These are phyloP conservation scores for Petaurus breviceps DNA, from an alignment of 2,113 vertebrate genomes.

Conservation along the genomic window DNA sequence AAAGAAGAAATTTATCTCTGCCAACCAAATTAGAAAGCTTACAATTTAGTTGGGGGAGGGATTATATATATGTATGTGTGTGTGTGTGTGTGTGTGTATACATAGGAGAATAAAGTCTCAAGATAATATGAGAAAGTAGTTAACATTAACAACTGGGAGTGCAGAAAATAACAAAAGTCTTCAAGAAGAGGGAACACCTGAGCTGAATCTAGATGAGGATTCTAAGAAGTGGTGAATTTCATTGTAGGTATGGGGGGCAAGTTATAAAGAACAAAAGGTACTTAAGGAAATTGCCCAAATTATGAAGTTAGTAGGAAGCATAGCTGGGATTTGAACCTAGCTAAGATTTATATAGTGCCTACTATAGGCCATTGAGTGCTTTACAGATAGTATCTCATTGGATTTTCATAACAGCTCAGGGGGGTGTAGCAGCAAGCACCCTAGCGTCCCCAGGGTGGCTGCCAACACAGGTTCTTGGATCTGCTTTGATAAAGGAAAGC, in stretches of 20 bases:
- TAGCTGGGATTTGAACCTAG: background rate
- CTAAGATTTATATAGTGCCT: background rate
- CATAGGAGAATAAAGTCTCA: background rate
- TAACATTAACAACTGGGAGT: background rate
- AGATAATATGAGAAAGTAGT: background rate
- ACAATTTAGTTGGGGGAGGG: background rate
- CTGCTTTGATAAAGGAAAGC: too few relatives aligned
- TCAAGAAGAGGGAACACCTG: background rate
- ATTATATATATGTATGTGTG: background rate
- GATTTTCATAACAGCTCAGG: background rate
- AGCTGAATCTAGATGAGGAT: background rate
- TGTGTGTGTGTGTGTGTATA: background rate
- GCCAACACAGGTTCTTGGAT: too few relatives aligned
- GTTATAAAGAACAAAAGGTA: background rate
- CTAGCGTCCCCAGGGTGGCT: too few relatives aligned
- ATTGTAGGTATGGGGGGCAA: background rate
- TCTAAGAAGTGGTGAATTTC: background rate
- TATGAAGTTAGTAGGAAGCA: background rate
- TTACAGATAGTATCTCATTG: background rate
- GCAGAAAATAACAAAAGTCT: background rate
- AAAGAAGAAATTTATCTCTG: background rate
- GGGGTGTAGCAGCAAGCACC: too few relatives aligned
- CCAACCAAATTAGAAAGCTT: fast-evolving
- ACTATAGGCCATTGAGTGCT: background rate
- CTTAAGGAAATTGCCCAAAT: background rate